A percentile compares a stretch with the other conserved stretches of the same genome.
These are phyloP conservation scores for Cryptoblepharus egeriae DNA, from an alignment of 2,797 vertebrate species.

Conservation along the genomic window DNA sequence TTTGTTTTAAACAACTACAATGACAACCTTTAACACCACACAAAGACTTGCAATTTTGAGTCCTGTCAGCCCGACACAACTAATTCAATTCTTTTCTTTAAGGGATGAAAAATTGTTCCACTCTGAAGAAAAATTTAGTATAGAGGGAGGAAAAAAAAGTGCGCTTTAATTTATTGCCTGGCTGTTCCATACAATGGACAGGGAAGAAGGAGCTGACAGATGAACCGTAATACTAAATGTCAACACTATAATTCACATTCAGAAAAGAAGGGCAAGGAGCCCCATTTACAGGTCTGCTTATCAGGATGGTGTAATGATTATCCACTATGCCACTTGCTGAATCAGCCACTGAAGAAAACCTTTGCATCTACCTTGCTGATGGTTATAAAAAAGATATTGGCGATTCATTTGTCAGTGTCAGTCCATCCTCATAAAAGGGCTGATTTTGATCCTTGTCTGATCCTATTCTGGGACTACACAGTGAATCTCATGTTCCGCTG, in stretches of 20 bases:
- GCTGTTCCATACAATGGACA: conserved; percentile 29
- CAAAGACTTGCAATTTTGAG: conserved; percentile 47
- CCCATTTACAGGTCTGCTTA: conserved; percentile 8
- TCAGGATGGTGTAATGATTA: conserved; percentile 2
- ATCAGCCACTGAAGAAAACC: conserved; percentile 34
- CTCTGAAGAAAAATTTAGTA: background rate
- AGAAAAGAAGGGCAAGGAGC: conserved; percentile 17
- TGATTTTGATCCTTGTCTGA: too few species aligned
- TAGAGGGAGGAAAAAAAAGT: background rate
- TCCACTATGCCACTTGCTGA: background rate
- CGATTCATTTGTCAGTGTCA: background rate
- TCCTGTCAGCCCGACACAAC: background rate
- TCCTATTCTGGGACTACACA: too few species aligned
- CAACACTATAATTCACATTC: conserved; percentile 55
- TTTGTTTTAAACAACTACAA: conserved; percentile 49
- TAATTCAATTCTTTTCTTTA: conserved; percentile 36
- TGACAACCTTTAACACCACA: conserved; percentile 48
- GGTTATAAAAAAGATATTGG: background rate
- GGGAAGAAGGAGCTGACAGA: conserved; percentile 28
- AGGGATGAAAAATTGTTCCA: conserved; percentile 2
- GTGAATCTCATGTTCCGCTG: too few species aligned
- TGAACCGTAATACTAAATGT: conserved; percentile 43
- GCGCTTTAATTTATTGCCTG: conserved; percentile 37
- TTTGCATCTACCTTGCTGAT: accelerated
- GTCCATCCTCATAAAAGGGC: too few species aligned